Conservation (phyloP, 2,113 vertebrate species). For the Xiphorhynchus elegans region DNA sequence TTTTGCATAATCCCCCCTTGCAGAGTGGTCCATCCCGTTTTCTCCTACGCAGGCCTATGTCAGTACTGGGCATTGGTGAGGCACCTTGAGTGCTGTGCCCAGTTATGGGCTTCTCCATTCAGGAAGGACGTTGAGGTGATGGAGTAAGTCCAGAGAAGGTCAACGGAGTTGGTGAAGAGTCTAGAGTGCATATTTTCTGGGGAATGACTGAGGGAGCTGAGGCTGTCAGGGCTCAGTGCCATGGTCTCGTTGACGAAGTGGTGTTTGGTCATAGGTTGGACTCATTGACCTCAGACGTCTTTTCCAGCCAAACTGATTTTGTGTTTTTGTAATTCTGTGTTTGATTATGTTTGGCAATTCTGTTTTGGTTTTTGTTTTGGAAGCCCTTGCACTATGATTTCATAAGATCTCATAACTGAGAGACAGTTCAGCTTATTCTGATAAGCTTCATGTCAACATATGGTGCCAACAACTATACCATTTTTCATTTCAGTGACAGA, state of each 20-base stretch:
- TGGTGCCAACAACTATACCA: neutral
- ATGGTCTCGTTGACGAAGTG: too few relatives aligned
- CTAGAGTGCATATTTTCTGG: neutral
- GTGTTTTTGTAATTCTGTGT: neutral
- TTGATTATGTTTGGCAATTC: neutral
- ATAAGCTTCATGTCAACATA: neutral
- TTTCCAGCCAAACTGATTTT: neutral
- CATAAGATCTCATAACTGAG: neutral
- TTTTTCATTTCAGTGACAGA: neutral
- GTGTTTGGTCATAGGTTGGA: neutral
- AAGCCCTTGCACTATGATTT: neutral
- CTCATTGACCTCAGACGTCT: neutral
- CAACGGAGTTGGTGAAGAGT: fast-evolving
- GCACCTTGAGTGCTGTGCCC: neutral
- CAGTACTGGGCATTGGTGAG: neutral
- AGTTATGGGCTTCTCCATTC: neutral
- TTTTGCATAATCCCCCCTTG: too few relatives aligned
- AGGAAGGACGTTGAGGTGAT: neutral
- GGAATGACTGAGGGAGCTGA: neutral
- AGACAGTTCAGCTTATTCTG: neutral
- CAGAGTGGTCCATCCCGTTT: too few relatives aligned
- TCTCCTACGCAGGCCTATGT: too few relatives aligned
- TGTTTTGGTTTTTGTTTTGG: neutral
- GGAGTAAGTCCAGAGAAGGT: neutral
- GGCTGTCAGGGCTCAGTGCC: too few relatives aligned